These are phyloP conservation scores for Thunnus albacares DNA, from an alignment of 2,797 vertebrate species.

Conservation along the genomic window DNA sequence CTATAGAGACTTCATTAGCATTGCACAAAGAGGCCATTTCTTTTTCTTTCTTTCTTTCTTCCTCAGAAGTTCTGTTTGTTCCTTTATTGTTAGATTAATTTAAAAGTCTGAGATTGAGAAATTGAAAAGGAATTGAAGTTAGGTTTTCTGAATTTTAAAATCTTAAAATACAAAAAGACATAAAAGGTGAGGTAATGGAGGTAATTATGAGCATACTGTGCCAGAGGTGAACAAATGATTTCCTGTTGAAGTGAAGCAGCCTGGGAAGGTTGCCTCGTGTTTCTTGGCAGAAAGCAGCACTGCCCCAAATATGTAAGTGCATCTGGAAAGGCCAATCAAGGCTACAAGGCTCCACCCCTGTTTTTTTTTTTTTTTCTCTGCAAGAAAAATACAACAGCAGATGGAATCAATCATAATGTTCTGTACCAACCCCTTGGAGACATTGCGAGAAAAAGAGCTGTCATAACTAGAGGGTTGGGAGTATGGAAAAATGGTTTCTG, in stretches of 20 bases:
- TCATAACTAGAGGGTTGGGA: constrained; percentile 80
- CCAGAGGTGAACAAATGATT: constrained; percentile 64
- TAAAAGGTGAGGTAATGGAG: constrained; percentile 44
- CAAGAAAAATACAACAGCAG: constrained; percentile 81
- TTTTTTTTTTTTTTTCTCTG: constrained; percentile 41
- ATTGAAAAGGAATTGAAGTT: not conserved
- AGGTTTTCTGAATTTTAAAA: constrained; percentile 1
- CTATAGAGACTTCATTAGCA: constrained; percentile 19
- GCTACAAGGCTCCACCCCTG: constrained; percentile 58
- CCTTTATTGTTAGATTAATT: constrained; percentile 8
- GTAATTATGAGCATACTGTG: constrained; percentile 52
- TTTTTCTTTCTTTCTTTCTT: constrained; percentile 3
- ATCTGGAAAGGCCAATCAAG: constrained; percentile 57
- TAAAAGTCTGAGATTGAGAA: constrained; percentile 12
- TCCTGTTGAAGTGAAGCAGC: constrained; percentile 55
- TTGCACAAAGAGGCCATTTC: constrained; percentile 19
- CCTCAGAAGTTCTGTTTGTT: not conserved
- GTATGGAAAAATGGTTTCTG: constrained; percentile 78
- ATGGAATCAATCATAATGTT: constrained; percentile 84
- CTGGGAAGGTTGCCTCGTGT: constrained; percentile 57
- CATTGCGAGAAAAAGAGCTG: constrained; percentile 80
- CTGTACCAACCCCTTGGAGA: constrained; percentile 79
- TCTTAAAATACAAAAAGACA: constrained; percentile 5
- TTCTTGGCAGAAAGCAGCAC: constrained; percentile 64
- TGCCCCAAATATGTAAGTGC: constrained; percentile 75